These are phyloP conservation scores for Ormyrus thymus DNA, from an alignment of 2,888 invertebrate species.

Conservation along the genomic window DNA sequence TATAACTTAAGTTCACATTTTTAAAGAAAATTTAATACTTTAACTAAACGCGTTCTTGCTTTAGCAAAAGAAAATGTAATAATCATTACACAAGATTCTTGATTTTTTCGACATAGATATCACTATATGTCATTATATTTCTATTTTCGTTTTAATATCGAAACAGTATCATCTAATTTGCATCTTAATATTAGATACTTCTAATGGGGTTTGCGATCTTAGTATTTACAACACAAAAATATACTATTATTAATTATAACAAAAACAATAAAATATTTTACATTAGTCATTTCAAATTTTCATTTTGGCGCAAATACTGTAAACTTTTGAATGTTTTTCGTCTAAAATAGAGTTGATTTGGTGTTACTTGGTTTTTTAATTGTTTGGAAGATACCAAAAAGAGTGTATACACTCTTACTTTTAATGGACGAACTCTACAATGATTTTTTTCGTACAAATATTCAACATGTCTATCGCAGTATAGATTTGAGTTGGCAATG, in stretches of 20 bases:
- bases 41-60: background rate
- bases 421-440: conserved; percentile 50
- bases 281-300: conserved; percentile 42
- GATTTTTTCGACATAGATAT: conserved; percentile 34
- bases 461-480: conserved; percentile 35
- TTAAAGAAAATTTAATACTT: conserved; percentile 25
- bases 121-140: conserved; percentile 35
- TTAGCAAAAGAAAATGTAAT: conserved; percentile 20
- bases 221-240: conserved; percentile 64
- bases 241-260: conserved; percentile 61
- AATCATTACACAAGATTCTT: conserved; percentile 27
- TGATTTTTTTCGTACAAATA: conserved; percentile 40
- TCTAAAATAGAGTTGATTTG: conserved; percentile 51
- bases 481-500: conserved; percentile 41
- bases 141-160: conserved; percentile 49
- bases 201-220: conserved; percentile 57
- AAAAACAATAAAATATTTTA: conserved; percentile 59
- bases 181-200: conserved; percentile 41
- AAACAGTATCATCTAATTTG: conserved; percentile 31
- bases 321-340: conserved; percentile 42
- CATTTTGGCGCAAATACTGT: conserved; percentile 38
- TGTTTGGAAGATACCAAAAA: conserved; percentile 44
- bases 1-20: background rate
- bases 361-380: conserved; percentile 43
- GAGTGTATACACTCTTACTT: conserved; percentile 26